These are phyloP conservation scores for Metallyticus violacea DNA, from an alignment of 2,888 invertebrate species.

Conservation along the genomic window DNA sequence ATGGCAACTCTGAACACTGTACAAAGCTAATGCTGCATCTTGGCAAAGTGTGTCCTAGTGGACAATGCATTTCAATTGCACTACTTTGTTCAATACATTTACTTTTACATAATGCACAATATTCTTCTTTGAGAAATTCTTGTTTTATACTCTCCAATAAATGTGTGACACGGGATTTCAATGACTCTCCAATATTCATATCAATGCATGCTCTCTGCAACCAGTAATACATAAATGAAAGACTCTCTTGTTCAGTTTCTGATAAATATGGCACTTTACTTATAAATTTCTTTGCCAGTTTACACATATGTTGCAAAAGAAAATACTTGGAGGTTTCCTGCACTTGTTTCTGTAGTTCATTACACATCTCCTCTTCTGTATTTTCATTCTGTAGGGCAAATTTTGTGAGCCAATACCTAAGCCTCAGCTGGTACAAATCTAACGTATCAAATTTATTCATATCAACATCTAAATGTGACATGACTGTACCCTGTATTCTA, in stretches of 20 bases:
- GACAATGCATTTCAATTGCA: background rate
- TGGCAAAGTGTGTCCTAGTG: background rate
- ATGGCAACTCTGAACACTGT: background rate
- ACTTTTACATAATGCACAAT: background rate
- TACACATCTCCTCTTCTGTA: background rate
- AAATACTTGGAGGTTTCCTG: background rate
- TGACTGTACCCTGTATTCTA: background rate
- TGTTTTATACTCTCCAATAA: background rate
- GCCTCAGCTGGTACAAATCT: background rate
- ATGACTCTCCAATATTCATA: background rate
- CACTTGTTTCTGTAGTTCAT: background rate
- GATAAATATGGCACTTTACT: background rate
- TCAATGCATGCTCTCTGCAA: background rate
- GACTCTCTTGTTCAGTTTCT: background rate
- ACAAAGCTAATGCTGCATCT: background rate
- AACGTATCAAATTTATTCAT: background rate
- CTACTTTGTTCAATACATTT: background rate
- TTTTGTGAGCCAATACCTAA: background rate
- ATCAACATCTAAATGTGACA: background rate
- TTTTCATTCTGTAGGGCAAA: background rate
- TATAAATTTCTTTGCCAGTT: background rate
- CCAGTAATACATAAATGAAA: background rate
- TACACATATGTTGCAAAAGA: background rate
- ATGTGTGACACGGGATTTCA: background rate
- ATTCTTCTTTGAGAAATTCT: background rate